phyloP scores from a whole-genome alignment of 2,888 invertebrate species.

The Hydropsyche betteni region DNA sequence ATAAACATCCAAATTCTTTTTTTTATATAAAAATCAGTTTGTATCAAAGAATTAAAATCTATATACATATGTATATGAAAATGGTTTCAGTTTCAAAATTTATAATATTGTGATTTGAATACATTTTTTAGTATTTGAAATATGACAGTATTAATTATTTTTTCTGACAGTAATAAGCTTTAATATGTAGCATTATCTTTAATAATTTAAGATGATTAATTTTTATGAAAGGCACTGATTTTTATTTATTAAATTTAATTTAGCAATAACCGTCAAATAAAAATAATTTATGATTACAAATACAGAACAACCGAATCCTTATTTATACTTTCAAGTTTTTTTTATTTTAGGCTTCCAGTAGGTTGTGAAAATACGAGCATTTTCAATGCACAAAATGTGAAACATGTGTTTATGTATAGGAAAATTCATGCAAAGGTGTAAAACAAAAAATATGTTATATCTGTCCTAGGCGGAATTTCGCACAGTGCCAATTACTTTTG shows the following conservation, averaged over 20 bases:
- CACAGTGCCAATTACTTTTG: constrained; percentile 27
- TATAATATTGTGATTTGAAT: constrained; percentile 9
- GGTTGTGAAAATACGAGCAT: constrained; percentile 8
- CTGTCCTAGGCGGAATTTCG: not conserved
- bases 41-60: too few relatives aligned
- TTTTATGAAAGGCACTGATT: constrained; percentile 18
- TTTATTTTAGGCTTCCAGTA: constrained; percentile 14
- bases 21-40: too few relatives aligned
- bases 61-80: too few relatives aligned
- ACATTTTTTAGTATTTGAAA: constrained; percentile 20
- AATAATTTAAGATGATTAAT: not conserved
- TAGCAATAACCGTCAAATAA: not conserved
- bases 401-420: too few relatives aligned
- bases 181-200: not conserved
- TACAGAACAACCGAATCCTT: too few relatives aligned
- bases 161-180: constrained; percentile 6
- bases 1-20: too few relatives aligned
- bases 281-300: too few relatives aligned
- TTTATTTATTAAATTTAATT: constrained; percentile 5
- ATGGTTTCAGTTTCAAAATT: not conserved
- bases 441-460: too few relatives aligned
- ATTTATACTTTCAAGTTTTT: not conserved
- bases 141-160: constrained; percentile 25
- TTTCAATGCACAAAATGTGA: not conserved
- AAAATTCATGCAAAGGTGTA: too few relatives aligned